These are phyloP conservation scores for Datnioides undecimradiatus DNA, from an alignment of 2,113 vertebrate species.

Conservation along the genomic window DNA sequence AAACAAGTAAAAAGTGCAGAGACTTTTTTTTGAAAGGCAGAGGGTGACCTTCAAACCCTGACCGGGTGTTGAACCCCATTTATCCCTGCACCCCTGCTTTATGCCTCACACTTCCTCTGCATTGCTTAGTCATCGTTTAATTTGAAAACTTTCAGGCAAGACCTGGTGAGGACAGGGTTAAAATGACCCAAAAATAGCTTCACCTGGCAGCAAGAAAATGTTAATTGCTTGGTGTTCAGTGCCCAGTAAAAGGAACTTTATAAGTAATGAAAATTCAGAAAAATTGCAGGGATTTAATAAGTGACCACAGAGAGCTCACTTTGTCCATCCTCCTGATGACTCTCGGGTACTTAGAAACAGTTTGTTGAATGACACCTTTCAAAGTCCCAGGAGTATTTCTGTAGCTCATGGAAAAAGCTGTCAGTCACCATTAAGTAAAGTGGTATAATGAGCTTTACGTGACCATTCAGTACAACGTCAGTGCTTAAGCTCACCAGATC, in stretches of 20 bases:
- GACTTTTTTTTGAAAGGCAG: slow-evolving; percentile 27
- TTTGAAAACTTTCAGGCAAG: slow-evolving; percentile 9
- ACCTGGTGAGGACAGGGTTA: background rate
- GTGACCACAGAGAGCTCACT: slow-evolving; percentile 7
- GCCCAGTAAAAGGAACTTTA: slow-evolving; percentile 27
- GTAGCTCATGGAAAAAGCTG: background rate
- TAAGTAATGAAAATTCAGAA: slow-evolving; percentile 17
- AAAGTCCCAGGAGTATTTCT: slow-evolving; percentile 14
- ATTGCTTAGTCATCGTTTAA: background rate
- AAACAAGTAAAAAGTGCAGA: background rate
- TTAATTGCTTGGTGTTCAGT: slow-evolving; percentile 65
- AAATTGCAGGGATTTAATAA: slow-evolving; percentile 27
- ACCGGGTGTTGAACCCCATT: background rate
- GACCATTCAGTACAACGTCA: too few relatives aligned
- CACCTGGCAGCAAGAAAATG: slow-evolving; percentile 40
- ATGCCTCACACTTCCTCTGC: background rate
- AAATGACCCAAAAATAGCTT: slow-evolving; percentile 32
- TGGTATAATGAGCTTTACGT: background rate
- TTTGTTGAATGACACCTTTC: background rate
- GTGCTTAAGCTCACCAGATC: too few relatives aligned
- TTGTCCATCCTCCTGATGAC: background rate
- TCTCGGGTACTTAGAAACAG: slow-evolving; percentile 36
- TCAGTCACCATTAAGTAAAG: slow-evolving; percentile 1
- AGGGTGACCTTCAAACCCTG: slow-evolving; percentile 1
- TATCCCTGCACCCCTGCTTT: background rate